These are phyloP conservation scores for Marmota monax DNA, from an alignment of 2,113 vertebrate genomes.

Conservation along the genomic window DNA sequence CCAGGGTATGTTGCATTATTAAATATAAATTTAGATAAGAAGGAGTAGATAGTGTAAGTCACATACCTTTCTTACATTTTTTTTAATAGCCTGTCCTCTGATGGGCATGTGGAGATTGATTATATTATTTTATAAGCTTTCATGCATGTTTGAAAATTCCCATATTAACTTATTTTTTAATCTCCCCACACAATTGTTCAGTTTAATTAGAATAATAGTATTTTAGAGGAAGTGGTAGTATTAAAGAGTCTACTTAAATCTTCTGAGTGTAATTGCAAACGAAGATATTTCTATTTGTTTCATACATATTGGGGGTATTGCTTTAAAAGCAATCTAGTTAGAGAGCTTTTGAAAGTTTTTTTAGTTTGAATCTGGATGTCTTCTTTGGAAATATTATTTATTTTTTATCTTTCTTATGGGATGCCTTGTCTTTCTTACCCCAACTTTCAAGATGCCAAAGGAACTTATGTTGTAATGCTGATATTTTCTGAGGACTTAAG, in stretches of 20 bases:
- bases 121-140: slow-evolving; percentile 45
- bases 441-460: not conserved
- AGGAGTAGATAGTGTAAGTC: not conserved
- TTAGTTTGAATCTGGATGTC: slow-evolving; percentile 16
- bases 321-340: slow-evolving; percentile 33
- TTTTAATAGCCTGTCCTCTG: too few relatives aligned
- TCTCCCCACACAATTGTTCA: not conserved
- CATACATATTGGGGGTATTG: not conserved
- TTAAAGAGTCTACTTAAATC: not conserved
- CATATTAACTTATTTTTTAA: not conserved
- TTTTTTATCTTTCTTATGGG: slow-evolving; percentile 1
- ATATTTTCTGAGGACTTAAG: not conserved
- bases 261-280: not conserved
- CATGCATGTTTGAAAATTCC: not conserved
- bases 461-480: not conserved
- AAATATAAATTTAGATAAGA: not conserved
- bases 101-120: not conserved
- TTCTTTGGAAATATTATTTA: slow-evolving; percentile 47
- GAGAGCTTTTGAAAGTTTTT: not conserved
- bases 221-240: not conserved
- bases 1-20: not conserved
- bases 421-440: not conserved
- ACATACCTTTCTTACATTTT: not conserved
- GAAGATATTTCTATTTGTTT: slow-evolving; percentile 38
- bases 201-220: not conserved